Evolutionary conservation across 2,113 vertebrate species (phyloP).

Genomic region (Neogobius melanostomus): DNA sequence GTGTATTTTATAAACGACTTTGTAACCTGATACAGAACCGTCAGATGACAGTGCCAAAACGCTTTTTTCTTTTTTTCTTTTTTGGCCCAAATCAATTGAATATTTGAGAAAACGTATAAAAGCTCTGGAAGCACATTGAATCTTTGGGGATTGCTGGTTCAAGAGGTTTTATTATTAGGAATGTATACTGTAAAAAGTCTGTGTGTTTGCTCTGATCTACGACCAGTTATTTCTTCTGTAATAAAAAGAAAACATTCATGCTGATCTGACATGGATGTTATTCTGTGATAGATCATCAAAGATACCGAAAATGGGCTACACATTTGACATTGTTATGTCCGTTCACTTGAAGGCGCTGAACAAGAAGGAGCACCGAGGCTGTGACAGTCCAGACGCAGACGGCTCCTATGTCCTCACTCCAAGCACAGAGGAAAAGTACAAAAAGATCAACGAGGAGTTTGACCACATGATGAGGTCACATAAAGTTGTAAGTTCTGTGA

Average conservation of each 20-base stretch:
- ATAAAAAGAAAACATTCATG: no score
- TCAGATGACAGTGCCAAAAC: constrained; percentile 6
- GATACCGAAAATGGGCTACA: no score
- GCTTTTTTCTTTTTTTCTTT: background rate
- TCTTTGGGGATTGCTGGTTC: background rate
- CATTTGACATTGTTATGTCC: background rate
- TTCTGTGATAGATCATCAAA: no score
- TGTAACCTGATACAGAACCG: background rate
- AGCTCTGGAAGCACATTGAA: background rate
- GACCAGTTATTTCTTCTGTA: no score
- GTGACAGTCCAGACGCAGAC: constrained; percentile 93
- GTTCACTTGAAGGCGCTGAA: constrained; percentile 88
- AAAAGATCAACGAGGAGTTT: constrained; percentile 99
- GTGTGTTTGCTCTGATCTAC: no score
- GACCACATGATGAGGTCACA: constrained; percentile 99
- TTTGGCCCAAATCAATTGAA: constrained; percentile 6
- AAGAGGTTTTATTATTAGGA: background rate
- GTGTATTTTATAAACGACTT: constrained; percentile 12
- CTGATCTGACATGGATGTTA: no score
- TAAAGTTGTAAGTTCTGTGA: constrained; percentile 84
- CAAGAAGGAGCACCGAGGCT: constrained; percentile 98
- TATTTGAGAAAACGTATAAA: constrained; percentile 15
- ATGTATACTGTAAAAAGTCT: no score
- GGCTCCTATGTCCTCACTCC: constrained; percentile 92
- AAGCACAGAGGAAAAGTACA: constrained; percentile 97